Evolutionary conservation across 2,888 invertebrate genomes (phyloP).

Genomic region (Selenia dentaria): DNA sequence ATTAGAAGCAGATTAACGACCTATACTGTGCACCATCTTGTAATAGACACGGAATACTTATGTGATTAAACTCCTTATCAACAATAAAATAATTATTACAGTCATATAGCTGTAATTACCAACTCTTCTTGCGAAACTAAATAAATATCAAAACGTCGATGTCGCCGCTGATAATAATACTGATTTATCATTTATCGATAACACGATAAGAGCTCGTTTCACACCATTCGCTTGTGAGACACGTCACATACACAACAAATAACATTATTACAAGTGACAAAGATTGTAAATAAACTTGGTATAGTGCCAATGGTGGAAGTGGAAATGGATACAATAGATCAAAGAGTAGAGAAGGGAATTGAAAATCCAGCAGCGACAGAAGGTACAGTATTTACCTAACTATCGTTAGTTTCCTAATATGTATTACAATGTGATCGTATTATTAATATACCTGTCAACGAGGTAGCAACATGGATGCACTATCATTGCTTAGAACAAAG

Average conservation of each 20-base stretch:
- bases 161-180: slow-evolving; percentile 43
- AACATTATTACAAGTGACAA: slow-evolving; percentile 38
- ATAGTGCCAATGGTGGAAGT: slow-evolving; percentile 35
- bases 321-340: slow-evolving; percentile 15
- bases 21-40: no score
- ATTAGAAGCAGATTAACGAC: no score
- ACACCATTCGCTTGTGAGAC: slow-evolving; percentile 54
- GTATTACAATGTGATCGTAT: no score
- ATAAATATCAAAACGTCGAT: slow-evolving; percentile 39
- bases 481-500: no score
- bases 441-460: no score
- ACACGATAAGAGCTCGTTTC: slow-evolving; percentile 47
- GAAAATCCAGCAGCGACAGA: slow-evolving; percentile 60
- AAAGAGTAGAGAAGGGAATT: slow-evolving; percentile 40
- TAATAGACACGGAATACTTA: no score
- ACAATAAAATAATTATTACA: background rate
- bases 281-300: slow-evolving; percentile 8
- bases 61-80: background rate
- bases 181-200: slow-evolving; percentile 58
- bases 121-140: slow-evolving; percentile 20
- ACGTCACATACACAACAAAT: slow-evolving; percentile 53
- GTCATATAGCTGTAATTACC: background rate
- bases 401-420: no score
- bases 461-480: no score
- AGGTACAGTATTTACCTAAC: no score